phyloP scores from a whole-genome alignment of 2,113 vertebrate species.

The Corapipo altera region DNA sequence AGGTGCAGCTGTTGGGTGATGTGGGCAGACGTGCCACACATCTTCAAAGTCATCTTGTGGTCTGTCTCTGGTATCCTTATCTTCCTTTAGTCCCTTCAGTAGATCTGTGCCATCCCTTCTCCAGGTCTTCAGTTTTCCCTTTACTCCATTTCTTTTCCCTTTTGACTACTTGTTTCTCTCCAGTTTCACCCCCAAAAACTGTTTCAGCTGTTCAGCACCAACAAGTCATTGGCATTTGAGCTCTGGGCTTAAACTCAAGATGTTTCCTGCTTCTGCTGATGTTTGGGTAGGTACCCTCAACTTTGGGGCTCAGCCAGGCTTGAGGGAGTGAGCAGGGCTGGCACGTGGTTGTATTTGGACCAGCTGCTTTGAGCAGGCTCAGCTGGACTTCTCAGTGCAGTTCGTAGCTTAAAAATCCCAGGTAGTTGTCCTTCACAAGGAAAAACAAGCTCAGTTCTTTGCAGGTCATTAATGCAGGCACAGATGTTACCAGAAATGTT shows the following conservation, averaged over 20 bases:
- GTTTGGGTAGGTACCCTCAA: background rate
- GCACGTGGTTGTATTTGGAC: rapidly evolving
- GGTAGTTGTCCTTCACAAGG: background rate
- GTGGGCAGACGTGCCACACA: rapidly evolving
- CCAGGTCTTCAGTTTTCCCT: background rate
- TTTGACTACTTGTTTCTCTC: background rate
- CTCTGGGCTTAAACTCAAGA: background rate
- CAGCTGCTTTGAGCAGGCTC: background rate
- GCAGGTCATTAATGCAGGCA: background rate
- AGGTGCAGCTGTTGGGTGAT: background rate
- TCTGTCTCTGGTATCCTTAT: background rate
- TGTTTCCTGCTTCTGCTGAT: background rate
- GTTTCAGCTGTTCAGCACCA: background rate
- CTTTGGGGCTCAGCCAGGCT: background rate
- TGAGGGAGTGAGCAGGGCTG: background rate
- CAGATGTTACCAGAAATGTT: background rate
- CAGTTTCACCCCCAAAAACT: background rate
- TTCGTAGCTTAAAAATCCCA: background rate
- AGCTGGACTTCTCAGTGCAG: background rate
- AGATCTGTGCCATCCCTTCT: background rate
- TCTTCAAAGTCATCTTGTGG: background rate
- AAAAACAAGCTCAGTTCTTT: background rate
- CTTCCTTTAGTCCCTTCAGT: background rate
- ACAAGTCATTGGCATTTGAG: background rate
- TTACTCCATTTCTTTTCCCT: background rate